Percentiles rank a stretch among this genome's conserved stretches.
Evolutionary conservation across 2,888 invertebrate genomes (phyloP).

Genomic region (Agonum fuliginosum): DNA sequence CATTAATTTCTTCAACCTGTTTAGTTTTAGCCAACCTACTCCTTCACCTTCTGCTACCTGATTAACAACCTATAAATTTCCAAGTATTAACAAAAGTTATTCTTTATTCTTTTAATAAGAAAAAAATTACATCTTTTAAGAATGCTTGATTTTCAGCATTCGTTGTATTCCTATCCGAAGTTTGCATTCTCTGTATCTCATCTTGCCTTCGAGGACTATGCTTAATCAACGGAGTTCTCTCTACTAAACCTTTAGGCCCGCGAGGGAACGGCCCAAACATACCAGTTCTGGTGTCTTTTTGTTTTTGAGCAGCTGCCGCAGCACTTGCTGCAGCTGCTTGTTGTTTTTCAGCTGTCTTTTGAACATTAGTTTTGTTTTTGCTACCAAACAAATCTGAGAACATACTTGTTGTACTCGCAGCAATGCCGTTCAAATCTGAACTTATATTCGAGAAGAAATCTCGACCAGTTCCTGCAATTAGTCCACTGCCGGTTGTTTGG

Average conservation of each 20-base stretch:
- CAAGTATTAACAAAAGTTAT: slow-evolving; percentile 22
- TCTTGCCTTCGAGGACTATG: slow-evolving; percentile 84
- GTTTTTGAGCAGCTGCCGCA: slow-evolving; percentile 68
- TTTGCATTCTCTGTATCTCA: slow-evolving; percentile 81
- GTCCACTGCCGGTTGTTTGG: slow-evolving; percentile 76
- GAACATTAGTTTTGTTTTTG: slow-evolving; percentile 71
- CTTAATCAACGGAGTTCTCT: slow-evolving; percentile 91
- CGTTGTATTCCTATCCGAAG: slow-evolving; percentile 82
- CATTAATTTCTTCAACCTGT: slow-evolving; percentile 95
- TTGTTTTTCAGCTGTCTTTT: slow-evolving; percentile 63
- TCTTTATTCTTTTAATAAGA: too few species aligned
- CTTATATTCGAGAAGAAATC: slow-evolving; percentile 94
- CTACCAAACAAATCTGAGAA: slow-evolving; percentile 95
- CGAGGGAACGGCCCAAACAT: slow-evolving; percentile 86
- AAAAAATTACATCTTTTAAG: slow-evolving; percentile 94
- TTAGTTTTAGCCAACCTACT: slow-evolving; percentile 96
- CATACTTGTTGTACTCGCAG: slow-evolving; percentile 94
- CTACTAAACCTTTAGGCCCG: slow-evolving; percentile 89
- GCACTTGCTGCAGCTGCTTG: slow-evolving; percentile 67
- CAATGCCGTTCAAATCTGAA: slow-evolving; percentile 93
- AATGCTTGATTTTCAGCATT: slow-evolving; percentile 95
- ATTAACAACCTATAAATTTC: slow-evolving; percentile 79
- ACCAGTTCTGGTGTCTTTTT: slow-evolving; percentile 72
- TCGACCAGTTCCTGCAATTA: slow-evolving; percentile 81
- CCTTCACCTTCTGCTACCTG: slow-evolving; percentile 94